These are phyloP conservation scores for Dastarcus helophoroides DNA, from an alignment of 2,888 invertebrate species.

Conservation along the genomic window DNA sequence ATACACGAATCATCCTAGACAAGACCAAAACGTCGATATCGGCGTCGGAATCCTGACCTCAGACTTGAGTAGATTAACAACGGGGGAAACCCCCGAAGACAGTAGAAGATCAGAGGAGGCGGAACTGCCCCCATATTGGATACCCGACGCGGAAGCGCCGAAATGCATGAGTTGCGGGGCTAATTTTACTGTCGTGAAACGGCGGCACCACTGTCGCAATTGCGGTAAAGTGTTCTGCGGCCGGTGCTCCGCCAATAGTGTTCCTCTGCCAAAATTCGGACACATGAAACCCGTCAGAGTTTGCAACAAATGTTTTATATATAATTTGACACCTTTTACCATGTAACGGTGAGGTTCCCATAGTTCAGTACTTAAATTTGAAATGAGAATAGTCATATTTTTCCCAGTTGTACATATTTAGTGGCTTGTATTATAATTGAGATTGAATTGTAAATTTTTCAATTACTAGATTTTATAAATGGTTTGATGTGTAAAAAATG, in stretches of 20 bases:
- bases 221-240: conserved; percentile 96
- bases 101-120: neutral
- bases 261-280: conserved; percentile 86
- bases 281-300: conserved; percentile 88
- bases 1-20: conserved; percentile 26
- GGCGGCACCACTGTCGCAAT: conserved; percentile 93
- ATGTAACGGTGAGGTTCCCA: conserved; percentile 20
- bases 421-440: too few species aligned
- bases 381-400: too few species aligned
- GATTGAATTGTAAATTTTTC: too few species aligned
- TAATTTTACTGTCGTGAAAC: conserved; percentile 87
- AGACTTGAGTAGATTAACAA: conserved; percentile 6
- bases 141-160: conserved; percentile 86
- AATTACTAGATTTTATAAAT: too few species aligned
- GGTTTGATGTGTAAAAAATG: too few species aligned
- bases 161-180: conserved; percentile 88
- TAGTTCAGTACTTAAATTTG: conserved; percentile 15
- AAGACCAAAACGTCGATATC: conserved; percentile 14
- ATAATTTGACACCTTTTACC: conserved; percentile 55
- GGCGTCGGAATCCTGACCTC: conserved; percentile 12
- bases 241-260: conserved; percentile 84
- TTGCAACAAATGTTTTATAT: conserved; percentile 78
- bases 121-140: conserved; percentile 72
- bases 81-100: conserved; percentile 13
- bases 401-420: too few species aligned